phyloP scores from a whole-genome alignment of 2,888 invertebrate genomes.

The Endomychus coccineus region DNA sequence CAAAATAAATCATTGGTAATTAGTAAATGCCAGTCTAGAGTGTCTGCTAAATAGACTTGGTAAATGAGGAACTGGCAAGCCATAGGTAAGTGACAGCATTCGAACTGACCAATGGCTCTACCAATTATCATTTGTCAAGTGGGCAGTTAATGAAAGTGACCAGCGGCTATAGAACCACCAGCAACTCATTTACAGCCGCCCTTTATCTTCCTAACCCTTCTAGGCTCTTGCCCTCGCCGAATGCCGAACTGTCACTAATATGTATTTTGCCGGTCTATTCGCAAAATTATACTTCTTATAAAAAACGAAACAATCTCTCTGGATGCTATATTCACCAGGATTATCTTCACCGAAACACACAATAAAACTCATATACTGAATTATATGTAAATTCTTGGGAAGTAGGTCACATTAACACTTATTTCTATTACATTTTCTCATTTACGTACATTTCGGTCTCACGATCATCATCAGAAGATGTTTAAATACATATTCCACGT shows the following conservation, averaged over 20 bases:
- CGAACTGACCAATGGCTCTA: slow-evolving; percentile 44
- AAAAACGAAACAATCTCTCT: too few species aligned
- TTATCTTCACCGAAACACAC: too few species aligned
- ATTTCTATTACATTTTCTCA: too few species aligned
- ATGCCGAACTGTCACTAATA: slow-evolving; percentile 38
- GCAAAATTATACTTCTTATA: too few species aligned
- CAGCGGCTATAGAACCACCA: slow-evolving; percentile 40
- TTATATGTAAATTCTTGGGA: too few species aligned
- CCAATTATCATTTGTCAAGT: slow-evolving; percentile 48
- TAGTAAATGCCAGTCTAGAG: slow-evolving; percentile 32
- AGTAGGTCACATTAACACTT: too few species aligned
- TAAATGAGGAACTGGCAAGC: slow-evolving; percentile 36
- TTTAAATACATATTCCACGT: too few species aligned
- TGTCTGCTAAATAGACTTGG: slow-evolving; percentile 37
- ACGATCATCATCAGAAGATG: too few species aligned
- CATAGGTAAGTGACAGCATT: slow-evolving; percentile 42
- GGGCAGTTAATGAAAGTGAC: slow-evolving; percentile 46
- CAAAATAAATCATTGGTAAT: slow-evolving; percentile 37
- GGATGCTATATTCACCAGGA: too few species aligned
- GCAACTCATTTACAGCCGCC: slow-evolving; percentile 42
- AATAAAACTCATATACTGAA: too few species aligned
- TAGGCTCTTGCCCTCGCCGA: slow-evolving; percentile 32
- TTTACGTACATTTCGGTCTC: too few species aligned
- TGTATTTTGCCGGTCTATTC: too few species aligned
- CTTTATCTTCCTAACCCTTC: slow-evolving; percentile 45